phyloP scores from a whole-genome alignment of 2,797 vertebrate genomes.

The Setipinna tenuifilis region DNA sequence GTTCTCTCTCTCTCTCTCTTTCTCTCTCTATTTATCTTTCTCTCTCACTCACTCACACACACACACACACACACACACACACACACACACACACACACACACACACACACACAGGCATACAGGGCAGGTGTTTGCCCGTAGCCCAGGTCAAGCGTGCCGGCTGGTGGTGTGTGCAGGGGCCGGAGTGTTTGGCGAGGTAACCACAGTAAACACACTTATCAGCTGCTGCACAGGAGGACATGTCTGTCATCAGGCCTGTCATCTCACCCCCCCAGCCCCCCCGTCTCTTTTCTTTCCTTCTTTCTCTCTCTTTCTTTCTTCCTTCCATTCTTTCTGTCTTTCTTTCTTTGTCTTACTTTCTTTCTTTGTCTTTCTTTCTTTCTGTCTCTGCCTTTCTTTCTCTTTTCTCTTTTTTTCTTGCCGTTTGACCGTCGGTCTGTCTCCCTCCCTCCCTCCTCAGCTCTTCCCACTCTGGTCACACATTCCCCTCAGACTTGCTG shows the following conservation, averaged over 20 bases:
- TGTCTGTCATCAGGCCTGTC: conserved; percentile 63
- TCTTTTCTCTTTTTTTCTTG: too few relatives aligned
- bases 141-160: not conserved
- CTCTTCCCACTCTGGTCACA: conserved; percentile 38
- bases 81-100: not conserved
- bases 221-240: conserved; percentile 67
- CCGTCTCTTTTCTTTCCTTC: too few relatives aligned
- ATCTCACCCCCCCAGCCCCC: conserved; percentile 48
- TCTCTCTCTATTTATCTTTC: too few relatives aligned
- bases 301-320: too few relatives aligned
- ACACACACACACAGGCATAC: not conserved
- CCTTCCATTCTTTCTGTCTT: too few relatives aligned
- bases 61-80: not conserved
- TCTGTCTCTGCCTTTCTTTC: too few relatives aligned
- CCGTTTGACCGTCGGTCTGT: too few relatives aligned
- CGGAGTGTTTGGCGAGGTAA: conserved; percentile 50
- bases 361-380: too few relatives aligned
- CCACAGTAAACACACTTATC: conserved; percentile 70
- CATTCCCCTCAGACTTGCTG: conserved; percentile 27
- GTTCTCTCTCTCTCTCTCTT: too few relatives aligned
- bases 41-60: not conserved
- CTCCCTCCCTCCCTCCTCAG: not conserved
- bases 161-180: conserved; percentile 24
- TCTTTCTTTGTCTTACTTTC: too few relatives aligned
- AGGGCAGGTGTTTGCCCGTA: not conserved